phyloP scores from a whole-genome alignment of 2,113 vertebrate species.

The Gymnogyps californianus region DNA sequence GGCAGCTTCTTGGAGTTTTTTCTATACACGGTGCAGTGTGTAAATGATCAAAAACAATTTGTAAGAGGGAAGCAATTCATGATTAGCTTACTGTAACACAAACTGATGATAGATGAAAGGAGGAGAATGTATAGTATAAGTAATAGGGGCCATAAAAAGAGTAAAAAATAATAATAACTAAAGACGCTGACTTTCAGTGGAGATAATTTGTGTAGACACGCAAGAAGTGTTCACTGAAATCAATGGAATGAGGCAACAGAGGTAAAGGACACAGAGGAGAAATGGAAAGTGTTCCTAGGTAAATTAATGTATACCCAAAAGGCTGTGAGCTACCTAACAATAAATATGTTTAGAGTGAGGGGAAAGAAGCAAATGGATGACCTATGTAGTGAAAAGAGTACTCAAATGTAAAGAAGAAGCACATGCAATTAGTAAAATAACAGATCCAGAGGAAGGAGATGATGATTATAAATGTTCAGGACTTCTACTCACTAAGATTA shows the following conservation, averaged over 20 bases:
- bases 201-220: slow-evolving; percentile 27
- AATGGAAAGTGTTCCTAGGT: slow-evolving; percentile 3
- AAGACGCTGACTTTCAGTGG: slow-evolving; percentile 3
- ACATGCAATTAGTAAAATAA: background rate
- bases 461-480: background rate
- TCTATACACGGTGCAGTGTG: background rate
- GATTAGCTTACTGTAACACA: slow-evolving; percentile 27
- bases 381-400: background rate
- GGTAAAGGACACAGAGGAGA: slow-evolving; percentile 43
- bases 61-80: background rate
- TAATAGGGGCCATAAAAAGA: background rate
- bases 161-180: background rate
- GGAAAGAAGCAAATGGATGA: slow-evolving; percentile 22
- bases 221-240: slow-evolving; percentile 36
- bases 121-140: background rate
- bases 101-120: background rate
- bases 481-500: background rate
- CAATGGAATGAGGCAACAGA: slow-evolving; percentile 28
- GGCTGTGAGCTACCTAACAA: slow-evolving; percentile 28
- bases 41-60: background rate
- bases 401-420: background rate
- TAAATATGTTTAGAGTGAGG: background rate
- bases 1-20: background rate
- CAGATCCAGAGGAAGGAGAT: background rate
- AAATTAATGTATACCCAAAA: slow-evolving; percentile 45